A percentile compares a stretch with the other conserved stretches of the same genome.
phyloP scores from a whole-genome alignment of 2,113 vertebrate species.

The Heteronetta atricapilla region DNA sequence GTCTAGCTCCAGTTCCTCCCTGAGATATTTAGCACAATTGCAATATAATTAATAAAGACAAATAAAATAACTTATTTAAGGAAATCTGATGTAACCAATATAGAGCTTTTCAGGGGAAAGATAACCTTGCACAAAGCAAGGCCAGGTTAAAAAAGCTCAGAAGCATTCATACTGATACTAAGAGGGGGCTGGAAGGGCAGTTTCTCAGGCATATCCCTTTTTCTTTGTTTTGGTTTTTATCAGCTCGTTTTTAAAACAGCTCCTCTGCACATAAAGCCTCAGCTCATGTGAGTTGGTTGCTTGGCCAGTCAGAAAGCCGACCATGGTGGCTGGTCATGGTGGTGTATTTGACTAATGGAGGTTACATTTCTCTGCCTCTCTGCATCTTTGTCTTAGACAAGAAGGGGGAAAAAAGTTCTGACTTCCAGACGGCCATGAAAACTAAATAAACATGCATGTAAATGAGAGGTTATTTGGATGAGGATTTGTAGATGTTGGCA shows the following conservation, averaged over 20 bases:
- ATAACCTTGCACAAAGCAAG: background rate
- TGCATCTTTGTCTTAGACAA: constrained; percentile 61
- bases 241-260: background rate
- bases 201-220: background rate
- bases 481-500: constrained; percentile 73
- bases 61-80: background rate
- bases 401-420: constrained; percentile 1
- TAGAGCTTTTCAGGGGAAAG: background rate
- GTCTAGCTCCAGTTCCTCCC: background rate
- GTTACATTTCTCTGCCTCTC: constrained; percentile 35
- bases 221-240: background rate
- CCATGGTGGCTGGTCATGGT: background rate
- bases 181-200: background rate
- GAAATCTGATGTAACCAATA: background rate
- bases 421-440: constrained; percentile 76
- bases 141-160: background rate
- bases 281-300: background rate
- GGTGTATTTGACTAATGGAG: background rate
- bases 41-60: background rate
- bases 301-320: background rate
- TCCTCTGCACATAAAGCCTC: background rate
- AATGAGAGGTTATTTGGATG: constrained; percentile 77
- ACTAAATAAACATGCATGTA: constrained; percentile 78
- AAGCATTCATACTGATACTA: background rate
- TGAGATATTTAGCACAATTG: background rate